Conservation (phyloP, 2,888 invertebrate genomes). For the Tholera decimalis region DNA sequence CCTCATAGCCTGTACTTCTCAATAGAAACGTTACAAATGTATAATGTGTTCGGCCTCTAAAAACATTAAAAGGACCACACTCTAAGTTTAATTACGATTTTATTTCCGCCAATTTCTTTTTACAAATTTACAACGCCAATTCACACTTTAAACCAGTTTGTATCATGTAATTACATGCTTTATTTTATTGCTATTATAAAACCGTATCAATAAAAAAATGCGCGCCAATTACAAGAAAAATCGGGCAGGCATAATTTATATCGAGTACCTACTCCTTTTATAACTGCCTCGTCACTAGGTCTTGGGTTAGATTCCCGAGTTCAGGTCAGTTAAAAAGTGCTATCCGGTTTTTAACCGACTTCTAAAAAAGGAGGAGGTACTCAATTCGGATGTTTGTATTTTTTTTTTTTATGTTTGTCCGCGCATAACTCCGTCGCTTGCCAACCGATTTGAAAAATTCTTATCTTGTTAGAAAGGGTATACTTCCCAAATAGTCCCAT, state of each 20-base stretch:
- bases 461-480: too few relatives aligned
- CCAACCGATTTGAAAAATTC: too few relatives aligned
- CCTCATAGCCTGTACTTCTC: neutral
- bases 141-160: slow-evolving; percentile 7
- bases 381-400: too few relatives aligned
- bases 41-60: neutral
- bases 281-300: too few relatives aligned
- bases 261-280: neutral
- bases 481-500: too few relatives aligned
- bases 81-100: neutral
- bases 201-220: slow-evolving; percentile 31
- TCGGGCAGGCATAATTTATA: slow-evolving; percentile 27
- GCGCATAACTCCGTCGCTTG: too few relatives aligned
- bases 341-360: too few relatives aligned
- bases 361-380: too few relatives aligned
- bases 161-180: slow-evolving; percentile 15
- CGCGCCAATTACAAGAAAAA: slow-evolving; percentile 34
- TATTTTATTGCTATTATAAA: slow-evolving; percentile 25
- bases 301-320: too few relatives aligned
- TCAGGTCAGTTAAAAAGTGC: too few relatives aligned
- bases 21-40: neutral
- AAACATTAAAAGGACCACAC: slow-evolving; percentile 9
- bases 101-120: slow-evolving; percentile 4
- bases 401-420: too few relatives aligned
- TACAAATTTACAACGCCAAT: slow-evolving; percentile 28